These are phyloP conservation scores for Portevinia maculata DNA, from an alignment of 2,888 invertebrate species.

Conservation along the genomic window DNA sequence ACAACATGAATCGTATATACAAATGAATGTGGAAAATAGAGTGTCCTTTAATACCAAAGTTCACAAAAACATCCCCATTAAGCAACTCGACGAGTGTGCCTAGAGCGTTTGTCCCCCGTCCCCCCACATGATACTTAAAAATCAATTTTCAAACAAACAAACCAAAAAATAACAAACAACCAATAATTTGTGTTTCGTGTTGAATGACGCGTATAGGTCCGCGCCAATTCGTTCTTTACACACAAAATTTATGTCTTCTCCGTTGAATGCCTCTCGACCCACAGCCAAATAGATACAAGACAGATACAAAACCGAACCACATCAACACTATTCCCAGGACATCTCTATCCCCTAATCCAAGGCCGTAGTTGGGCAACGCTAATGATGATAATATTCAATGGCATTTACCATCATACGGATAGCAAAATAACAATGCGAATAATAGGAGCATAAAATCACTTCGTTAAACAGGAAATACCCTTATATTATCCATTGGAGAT, in stretches of 20 bases:
- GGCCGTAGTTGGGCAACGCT: conserved; percentile 48
- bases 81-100: background rate
- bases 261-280: conserved; percentile 42
- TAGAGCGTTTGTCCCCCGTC: background rate
- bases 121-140: conserved; percentile 5
- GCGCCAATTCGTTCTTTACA: conserved; percentile 2
- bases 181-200: conserved; percentile 57
- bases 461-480: conserved; percentile 66
- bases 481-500: conserved; percentile 63
- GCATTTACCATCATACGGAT: conserved; percentile 62
- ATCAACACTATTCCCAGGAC: conserved; percentile 32
- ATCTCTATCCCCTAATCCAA: conserved; percentile 24
- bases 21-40: no score
- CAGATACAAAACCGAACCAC: conserved; percentile 11
- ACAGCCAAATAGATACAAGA: background rate
- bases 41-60: no score
- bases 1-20: no score
- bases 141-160: conserved; percentile 24
- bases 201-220: conserved; percentile 55
- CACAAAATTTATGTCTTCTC: conserved; percentile 51
- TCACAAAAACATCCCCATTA: background rate
- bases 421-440: conserved; percentile 68
- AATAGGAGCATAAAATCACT: conserved; percentile 65
- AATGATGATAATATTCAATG: conserved; percentile 69
- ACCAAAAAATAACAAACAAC: conserved; percentile 8